phyloP scores from a whole-genome alignment of 2,797 vertebrate genomes.

The Heterohyrax brucei region DNA sequence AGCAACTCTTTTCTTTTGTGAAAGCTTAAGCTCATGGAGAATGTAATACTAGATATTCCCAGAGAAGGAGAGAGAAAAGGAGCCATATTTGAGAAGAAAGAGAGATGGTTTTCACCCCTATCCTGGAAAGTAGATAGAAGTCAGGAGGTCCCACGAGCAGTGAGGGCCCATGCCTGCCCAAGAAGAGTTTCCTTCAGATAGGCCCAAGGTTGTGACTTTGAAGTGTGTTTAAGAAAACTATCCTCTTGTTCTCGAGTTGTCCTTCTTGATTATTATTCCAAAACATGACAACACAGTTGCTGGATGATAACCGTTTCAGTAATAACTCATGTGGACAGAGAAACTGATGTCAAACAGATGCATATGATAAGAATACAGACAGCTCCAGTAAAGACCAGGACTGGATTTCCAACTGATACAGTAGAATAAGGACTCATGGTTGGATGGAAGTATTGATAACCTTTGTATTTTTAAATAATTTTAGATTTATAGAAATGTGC shows the following conservation, averaged over 20 bases:
- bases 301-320: neutral
- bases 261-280: neutral
- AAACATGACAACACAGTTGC: neutral
- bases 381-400: neutral
- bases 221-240: neutral
- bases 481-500: conserved; percentile 18
- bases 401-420: neutral
- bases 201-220: neutral
- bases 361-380: too few relatives aligned
- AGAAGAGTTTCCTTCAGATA: neutral
- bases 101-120: neutral
- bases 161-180: neutral
- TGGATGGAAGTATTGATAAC: neutral
- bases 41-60: neutral
- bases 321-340: neutral
- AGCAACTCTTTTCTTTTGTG: neutral
- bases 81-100: neutral
- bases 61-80: neutral
- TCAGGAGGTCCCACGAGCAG: neutral
- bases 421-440: neutral
- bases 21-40: conserved; percentile 29
- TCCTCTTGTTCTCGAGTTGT: neutral
- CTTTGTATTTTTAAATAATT: neutral
- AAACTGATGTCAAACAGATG: neutral
- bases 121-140: neutral